These are phyloP conservation scores for Mirza zaza DNA, from an alignment of 2,113 vertebrate genomes.

Conservation along the genomic window DNA sequence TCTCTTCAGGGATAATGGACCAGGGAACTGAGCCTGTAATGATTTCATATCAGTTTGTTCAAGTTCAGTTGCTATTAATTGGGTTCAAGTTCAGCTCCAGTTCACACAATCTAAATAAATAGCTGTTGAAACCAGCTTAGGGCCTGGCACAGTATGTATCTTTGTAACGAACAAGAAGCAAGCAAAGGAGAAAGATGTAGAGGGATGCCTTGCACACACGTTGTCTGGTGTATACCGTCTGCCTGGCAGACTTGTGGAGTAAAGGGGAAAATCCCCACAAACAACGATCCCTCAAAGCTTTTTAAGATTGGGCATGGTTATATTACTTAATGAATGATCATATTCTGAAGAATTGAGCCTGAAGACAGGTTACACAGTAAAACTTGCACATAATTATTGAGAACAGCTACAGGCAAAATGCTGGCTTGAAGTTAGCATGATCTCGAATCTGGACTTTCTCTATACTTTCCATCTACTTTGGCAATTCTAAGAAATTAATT, in stretches of 20 bases:
- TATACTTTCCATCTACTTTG: background rate
- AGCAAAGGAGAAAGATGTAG: conserved; percentile 53
- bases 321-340: conserved; percentile 4
- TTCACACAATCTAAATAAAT: conserved; percentile 83
- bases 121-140: conserved; percentile 76
- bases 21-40: conserved; percentile 80
- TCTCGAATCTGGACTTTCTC: conserved; percentile 9
- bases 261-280: background rate
- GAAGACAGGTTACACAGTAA: conserved; percentile 16
- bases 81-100: conserved; percentile 82
- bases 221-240: background rate
- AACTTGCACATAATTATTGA: background rate
- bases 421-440: background rate
- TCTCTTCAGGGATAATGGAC: conserved; percentile 82
- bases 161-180: conserved; percentile 71
- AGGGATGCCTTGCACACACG: conserved; percentile 25
- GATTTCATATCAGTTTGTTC: conserved; percentile 83
- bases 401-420: background rate
- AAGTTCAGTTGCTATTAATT: conserved; percentile 83
- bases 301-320: background rate
- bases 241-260: background rate
- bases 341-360: background rate
- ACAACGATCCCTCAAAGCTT: background rate
- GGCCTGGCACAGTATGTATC: conserved; percentile 73
- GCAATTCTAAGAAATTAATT: conserved; percentile 27